Base-by-base conservation (phyloP, 2,797 vertebrate genomes). In the Taenioides sp. region DNA sequence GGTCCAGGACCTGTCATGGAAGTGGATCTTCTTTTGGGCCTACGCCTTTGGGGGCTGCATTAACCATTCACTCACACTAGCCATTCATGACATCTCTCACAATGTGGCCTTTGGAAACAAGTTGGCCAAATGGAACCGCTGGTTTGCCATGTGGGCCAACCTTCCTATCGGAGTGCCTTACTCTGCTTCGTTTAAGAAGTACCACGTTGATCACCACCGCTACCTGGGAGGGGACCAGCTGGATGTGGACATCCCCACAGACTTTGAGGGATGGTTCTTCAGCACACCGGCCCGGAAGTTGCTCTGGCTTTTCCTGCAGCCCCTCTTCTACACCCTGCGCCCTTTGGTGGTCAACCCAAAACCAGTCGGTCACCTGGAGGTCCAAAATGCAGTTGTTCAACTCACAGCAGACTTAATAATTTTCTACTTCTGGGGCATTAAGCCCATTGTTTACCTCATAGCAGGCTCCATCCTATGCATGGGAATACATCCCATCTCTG, bases 11-110 rank as follows among this genome's bases (percentile, higher is more conserved):
- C 92, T 98, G 20, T 43, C 95, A 12, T 99, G 97, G 98, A 98
- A 98, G 88, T 99, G 98, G 98, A 80, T 98, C 73, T 83, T 99
- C 65, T 98, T 99, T 90, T 98, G 97, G 96, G 96, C 97, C 22
- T 99, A 98, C 0, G 90, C 83, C 49, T 96, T 99, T 0, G 98
- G 98, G 2, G 98, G 98, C 63, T 98, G 97, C 68, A 89, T 98
- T 79, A 99, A 99, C 88, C 98, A 99, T 86, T 98, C 97, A 0
- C 80, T 99, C 86, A 97, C 97, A 0, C 89, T 99, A 0, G 98
- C 97, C 57, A 99, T 99, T 88, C 98, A 99, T 0, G 98, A 99
- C 84, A 98, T 99, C 92, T 99, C 98, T 0, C 98, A 99, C 92
- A 99, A 99, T 0, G 93, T 97, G 0, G 97, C 96, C 67, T 99